Evolutionary conservation across 2,113 vertebrate species (phyloP), one percentile per base, ranked within the genome.

Genomic region (Eonycteris spelaea): DNA sequence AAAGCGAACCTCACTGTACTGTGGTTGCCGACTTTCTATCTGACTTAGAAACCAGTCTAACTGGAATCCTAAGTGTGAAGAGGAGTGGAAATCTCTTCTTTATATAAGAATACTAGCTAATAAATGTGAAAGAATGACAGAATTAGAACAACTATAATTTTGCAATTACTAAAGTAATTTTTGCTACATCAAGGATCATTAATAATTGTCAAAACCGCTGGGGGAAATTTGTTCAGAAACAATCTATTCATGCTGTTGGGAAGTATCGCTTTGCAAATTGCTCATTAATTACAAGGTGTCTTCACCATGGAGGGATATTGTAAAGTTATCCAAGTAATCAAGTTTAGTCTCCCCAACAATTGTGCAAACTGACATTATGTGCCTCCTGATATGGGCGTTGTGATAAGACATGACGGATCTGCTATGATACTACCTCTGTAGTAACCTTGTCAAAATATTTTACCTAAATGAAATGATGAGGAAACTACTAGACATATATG

Each of bases 91-190:
- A 6, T 21, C 15, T n/a, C 18, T 83, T 78, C 53, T 84, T 93
- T 74, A 33, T 40, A 0, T 83, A 74, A 91, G 45, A 94, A 85
- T 63, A 74, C 33, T n/a, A 83, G 63, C n/a, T 71, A 71, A 51
- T 90, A 57, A 61, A 61, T 86, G 61, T 77, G 45, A 28, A 63
- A 87, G 68, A 95, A 93, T 74, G 71, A 75, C 9, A n/a, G 40
- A 82, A 93, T 57, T 84, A 79, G 75, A 91, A 94, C 74, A 90
- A 90, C 35, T 33, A 18, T 57, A 59, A 92, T 63, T 88, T 86
- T 89, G 55, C 33, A n/a, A 26, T 74, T 75, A 55, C 53, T 59
- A 53, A 67, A 45, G 9, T 30, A 33, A 45, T 90, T 84, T 30
- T 90, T 92, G 45, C n/a, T 77, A n/a, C 0, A 1, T 7, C 28